Evolutionary conservation across 1,140 invertebrate species (phyloP), one percentile per base, ranked within the genome.

Genomic region (Chymomyza costata): DNA sequence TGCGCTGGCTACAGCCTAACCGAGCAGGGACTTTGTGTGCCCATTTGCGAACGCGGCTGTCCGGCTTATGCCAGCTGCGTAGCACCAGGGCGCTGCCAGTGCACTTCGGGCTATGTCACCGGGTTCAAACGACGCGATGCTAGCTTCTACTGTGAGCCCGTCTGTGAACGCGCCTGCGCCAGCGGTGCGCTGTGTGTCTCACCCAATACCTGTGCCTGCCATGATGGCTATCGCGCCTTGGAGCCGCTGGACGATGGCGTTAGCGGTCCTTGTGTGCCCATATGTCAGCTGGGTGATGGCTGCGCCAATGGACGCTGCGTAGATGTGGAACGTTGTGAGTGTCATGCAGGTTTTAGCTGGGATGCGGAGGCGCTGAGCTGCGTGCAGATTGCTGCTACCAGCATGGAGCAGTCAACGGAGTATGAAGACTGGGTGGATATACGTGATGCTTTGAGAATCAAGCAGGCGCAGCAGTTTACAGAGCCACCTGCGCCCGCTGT

Each of bases 51-150:
- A 8, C 62, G 76, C 0, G 76, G 62, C 11, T 81, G 76, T 8
- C 78, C 76, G 1, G 58, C 70, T 8, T 53, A 57, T 15, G 76
- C 76, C 31, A 76, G 63, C 17, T 81, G 76, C 16, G 69, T 59
- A 16, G 70, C 78, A 1, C 76, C 76, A 0, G 51, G 82, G 5
- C 59, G 56, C 8, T 81, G 76, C 13, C 78, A 82, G 47, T 81
- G 76, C 41, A 70, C 65, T 6, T 3, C 21, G 1, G 76, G 76
- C 30, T 81, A 81, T 6, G 41, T 82, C 2, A 64, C 78, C 1
- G 70, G 70, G 2, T 15, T 52, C 6, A 39, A 41, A 6, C 76
- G 69, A 55, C 65, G 55, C 17, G 60, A 76, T 17, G 55, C 43
- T 21, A 64, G 62, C 31, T 70, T 82, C 31, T 71, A 70, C 34